Evolutionary conservation across 1,140 invertebrate genomes (phyloP).

Genomic region (Paramacrobiotus metropolitanus): DNA sequence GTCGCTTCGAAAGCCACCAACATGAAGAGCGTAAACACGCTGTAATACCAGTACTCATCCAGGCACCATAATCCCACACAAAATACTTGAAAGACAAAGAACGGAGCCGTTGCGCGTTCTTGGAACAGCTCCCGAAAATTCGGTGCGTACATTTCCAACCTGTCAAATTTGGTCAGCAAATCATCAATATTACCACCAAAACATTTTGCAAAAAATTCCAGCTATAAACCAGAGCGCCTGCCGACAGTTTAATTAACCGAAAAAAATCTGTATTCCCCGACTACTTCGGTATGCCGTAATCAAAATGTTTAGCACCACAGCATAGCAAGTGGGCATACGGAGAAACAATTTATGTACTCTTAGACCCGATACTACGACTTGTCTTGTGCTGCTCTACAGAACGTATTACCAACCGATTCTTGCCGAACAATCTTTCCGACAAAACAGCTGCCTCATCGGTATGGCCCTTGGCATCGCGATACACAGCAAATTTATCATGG

Average conservation of each 20-base stretch:
- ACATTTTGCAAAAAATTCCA: neutral
- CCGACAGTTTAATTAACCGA: too few relatives aligned
- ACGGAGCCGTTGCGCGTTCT: slow-evolving; percentile 91
- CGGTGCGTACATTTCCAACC: slow-evolving; percentile 68
- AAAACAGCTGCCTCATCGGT: slow-evolving; percentile 38
- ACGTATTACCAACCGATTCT: neutral
- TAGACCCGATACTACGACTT: too few relatives aligned
- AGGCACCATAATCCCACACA: slow-evolving; percentile 95
- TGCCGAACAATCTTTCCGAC: neutral
- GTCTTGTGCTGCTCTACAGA: too few relatives aligned
- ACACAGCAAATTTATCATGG: slow-evolving; percentile 39
- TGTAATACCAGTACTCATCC: slow-evolving; percentile 74
- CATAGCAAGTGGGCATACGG: too few relatives aligned
- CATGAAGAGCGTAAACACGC: slow-evolving; percentile 90
- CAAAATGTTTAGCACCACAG: too few relatives aligned
- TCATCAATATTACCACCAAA: neutral
- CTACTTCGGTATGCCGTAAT: too few relatives aligned
- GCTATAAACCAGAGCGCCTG: too few relatives aligned
- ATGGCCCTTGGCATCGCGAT: slow-evolving; percentile 65
- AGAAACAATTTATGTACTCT: too few relatives aligned
- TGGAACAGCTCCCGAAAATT: slow-evolving; percentile 88
- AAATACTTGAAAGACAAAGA: slow-evolving; percentile 83
- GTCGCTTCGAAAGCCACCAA: slow-evolving; percentile 92
- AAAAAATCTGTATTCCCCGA: too few relatives aligned
- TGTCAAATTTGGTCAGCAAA: slow-evolving; percentile 24